Evolutionary conservation across 2,797 vertebrate genomes (phyloP), one percentile per base, ranked within the genome.

Genomic region (Phataginus tetradactyla): DNA sequence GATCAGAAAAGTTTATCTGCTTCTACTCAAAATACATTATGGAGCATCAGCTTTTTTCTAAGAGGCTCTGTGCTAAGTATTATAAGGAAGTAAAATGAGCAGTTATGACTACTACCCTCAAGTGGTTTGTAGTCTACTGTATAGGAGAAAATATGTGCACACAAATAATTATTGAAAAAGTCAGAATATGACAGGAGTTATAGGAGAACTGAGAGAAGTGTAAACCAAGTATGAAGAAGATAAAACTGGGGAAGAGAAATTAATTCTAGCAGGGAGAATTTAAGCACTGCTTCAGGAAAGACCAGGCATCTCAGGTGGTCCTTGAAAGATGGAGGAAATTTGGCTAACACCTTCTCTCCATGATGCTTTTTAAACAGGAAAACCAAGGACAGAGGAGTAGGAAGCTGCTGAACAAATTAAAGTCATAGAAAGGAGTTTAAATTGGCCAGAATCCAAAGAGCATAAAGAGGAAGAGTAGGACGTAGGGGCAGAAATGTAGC

Each of bases 331-430:
- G n/a, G 68, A 77, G 29, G 63, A 53, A 77, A 83, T 81, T 53
- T 91, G 88, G 64, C 87, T 14, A 92, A 21, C 57, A 85, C 25
- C 39, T 75, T 95, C 45, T 86, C 29, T 96, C 89, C 13, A 21
- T 45, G 49, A 69, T 59, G 20, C 1, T 84, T 94, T 96, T 90
- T 29, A 93, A 97, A 18, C 78, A 92, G 63, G 64, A 93, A 92
- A 92, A 85, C 17, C 51, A 94, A 93, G 94, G 75, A 55, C 49
- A 92, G 5, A 86, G 39, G 61, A 45, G 34, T 79, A 96, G 95
- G 93, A 93, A 95, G 89, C 69, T 95, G 74, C 55, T 87, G 75
- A 94, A 87, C 86, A 94, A 93, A 92, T 90, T 93, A 84, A 96
- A 90, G 71, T 25, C 51, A 69, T 90, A 74, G 51, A 87, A 81